Evolutionary conservation across 2,113 vertebrate species (phyloP).

Genomic region (Seriola quinqueradiata): DNA sequence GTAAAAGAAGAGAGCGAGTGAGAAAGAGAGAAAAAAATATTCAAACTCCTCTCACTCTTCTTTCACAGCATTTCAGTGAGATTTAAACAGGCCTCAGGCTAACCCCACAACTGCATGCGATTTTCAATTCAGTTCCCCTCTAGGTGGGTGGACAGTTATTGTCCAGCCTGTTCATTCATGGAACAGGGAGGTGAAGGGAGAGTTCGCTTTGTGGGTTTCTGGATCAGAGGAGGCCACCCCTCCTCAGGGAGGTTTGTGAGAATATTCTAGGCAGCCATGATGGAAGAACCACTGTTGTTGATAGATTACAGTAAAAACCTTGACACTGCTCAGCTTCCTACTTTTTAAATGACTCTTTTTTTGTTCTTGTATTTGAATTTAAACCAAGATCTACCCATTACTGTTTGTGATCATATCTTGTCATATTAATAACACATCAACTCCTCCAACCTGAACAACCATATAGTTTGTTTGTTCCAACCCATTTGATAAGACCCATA

Average conservation of each 20-base stretch:
- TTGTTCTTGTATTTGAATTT: neutral
- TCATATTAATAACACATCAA: too few relatives aligned
- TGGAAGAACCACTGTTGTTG: neutral
- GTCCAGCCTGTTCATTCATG: slow-evolving; percentile 18
- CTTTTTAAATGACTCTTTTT: neutral
- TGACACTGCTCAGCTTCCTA: neutral
- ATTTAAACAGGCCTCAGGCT: slow-evolving; percentile 31
- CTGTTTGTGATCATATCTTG: neutral
- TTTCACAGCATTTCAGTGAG: slow-evolving; percentile 30
- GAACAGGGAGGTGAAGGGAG: slow-evolving; percentile 23
- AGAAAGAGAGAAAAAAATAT: neutral
- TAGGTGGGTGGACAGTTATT: slow-evolving; percentile 2
- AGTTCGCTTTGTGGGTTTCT: neutral
- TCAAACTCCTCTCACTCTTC: neutral
- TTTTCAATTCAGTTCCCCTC: slow-evolving; percentile 32
- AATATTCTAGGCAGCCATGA: neutral
- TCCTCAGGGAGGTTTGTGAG: neutral
- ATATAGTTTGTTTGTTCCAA: too few relatives aligned
- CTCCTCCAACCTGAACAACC: too few relatives aligned
- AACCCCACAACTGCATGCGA: slow-evolving; percentile 21
- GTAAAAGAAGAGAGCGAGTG: neutral
- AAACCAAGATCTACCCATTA: neutral
- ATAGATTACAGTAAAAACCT: too few relatives aligned
- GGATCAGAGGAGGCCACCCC: neutral
- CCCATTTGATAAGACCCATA: too few relatives aligned